Base-by-base conservation (phyloP, 2,113 vertebrate species). In the Phoenicopterus ruber region DNA sequence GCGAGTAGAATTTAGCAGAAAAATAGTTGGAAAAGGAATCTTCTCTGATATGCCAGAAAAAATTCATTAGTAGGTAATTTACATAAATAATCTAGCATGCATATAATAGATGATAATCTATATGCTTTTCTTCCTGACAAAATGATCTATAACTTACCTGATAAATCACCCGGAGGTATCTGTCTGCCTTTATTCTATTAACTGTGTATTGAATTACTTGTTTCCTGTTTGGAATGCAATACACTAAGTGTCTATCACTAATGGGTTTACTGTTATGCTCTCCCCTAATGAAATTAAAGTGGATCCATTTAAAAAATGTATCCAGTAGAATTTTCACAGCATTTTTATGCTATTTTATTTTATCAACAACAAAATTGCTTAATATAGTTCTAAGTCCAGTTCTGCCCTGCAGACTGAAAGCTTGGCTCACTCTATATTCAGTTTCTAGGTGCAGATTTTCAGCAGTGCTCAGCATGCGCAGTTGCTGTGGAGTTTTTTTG, bases 181-280 rank as follows among this genome's bases (percentile, higher is more conserved):
- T 91, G 74, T 59, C 49, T 91, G 81, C 66, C 31, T 42, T 94
- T 86, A 84, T 84, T 90, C 72, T 92, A n/a, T 94, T 96, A 93
- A 47, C 52, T 91, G 28, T 72, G 17, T 89, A 94, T 72, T 91
- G 66, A 86, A 94, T 95, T 91, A 92, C 80, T 78, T 63, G 63
- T 71, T 93, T 96, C 94, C 93, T 94, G 73, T 72, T 83, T 82
- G 65, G 44, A 81, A 84, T 57, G 65, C 31, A 74, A n/a, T 78
- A 42, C 14, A 65, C n/a, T 63, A 49, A 90, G 42, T 38, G 26
- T 44, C 63, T 82, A 2, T 87, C 61, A 47, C 73, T 90, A 89
- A 89, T 61, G 63, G 40, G 9, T 54, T 94, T 86, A 84, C 46
- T 67, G 13, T 78, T 94, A 74, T 5, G 7, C 36, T 79, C 36